Base-by-base conservation (phyloP, 2,797 vertebrate genomes). In the Gobionotothen gibberifrons region DNA sequence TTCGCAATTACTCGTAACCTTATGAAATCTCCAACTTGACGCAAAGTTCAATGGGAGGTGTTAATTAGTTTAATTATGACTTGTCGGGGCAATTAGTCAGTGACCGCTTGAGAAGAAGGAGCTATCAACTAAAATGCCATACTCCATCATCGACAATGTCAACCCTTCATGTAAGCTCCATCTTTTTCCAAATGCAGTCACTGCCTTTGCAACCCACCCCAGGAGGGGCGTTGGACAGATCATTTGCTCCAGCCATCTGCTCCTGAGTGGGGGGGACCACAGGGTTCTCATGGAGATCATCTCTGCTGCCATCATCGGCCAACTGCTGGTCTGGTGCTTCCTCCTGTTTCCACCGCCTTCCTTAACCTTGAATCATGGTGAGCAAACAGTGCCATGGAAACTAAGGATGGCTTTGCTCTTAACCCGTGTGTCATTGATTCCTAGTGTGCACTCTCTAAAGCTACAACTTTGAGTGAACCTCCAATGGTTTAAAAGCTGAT, bases 161-260 rank as follows among this genome's bases (percentile, higher is more conserved):
- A 14, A 74, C 19, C 65, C 11, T 69, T 75, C 71, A 60, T 44
- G 19, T n/a, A 76, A 78, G 65, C 44, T 54, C 21, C 40, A 51
- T 46, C 44, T 74, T 56, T 80, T 85, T 82, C 42, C 52, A 75
- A 39, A 83, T 4, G 47, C 54, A 47, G 39, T 60, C 52, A 15
- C 42, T 51, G 57, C 19, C 60, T 62, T 64, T 1, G 11, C 55
- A 80, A 52, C 55, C 68, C 72, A 65, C 85, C 81, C 57, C 59
- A 70, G 61, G 62, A 85, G 76, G 52, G 48, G 26, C 22, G 7
- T 72, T 90, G 73, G 76, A 54, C 88, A 84, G 80, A 82, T 90
- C 76, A 76, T 87, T 77, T 88, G 80, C 63, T 83, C 68, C 60
- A 56, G 71, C 86, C 89, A 89, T 89, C 89, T 91, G 89, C 83